Base-by-base conservation (phyloP, 2,888 invertebrate genomes). In the Nomada hirtipes region DNA sequence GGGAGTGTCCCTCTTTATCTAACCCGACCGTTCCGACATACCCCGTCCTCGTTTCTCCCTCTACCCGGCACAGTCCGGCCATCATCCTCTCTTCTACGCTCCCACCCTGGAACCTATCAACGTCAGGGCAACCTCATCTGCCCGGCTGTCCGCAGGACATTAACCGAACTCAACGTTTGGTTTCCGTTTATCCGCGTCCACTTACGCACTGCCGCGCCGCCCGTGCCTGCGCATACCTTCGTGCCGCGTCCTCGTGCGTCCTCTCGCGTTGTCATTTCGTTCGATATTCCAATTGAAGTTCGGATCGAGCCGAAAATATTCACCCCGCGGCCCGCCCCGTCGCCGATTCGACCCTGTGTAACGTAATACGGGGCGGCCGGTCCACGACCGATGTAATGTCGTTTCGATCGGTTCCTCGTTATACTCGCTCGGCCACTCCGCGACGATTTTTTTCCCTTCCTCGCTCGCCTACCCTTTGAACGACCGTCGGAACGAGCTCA, bases 61-160 rank as follows among this genome's bases (percentile, higher is more conserved):
- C 59, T 10, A 13, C 47, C 73, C 52, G 7, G 36, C 59, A 70
- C 52, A 53, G 59, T 79, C 52, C 63, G 52, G 70, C 77, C 36
- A 75, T 60, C 61, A 76, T 76, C 65, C 70, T 70, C 57, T 70
- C 70, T 7, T 52, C 61, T 75, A 63, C 57, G 50, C 83, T 83
- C 82, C 88, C 84, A 88, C 84, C 86, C 84, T 84, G 87, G 86
- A 90, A 88, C 90, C 92, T 90, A 92, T 93, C 92, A 93, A 90
- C 91, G 90, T 90, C 91, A 91, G 91, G 89, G 88, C 90, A 90
- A 92, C 90, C 92, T 91, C 92, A 91, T 91, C 91, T 90, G 88
- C 86, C 89, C 86, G 90, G 86, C 89, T 92, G 91, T 93, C 91
- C 90, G 86, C 90, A 89, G 87, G 85, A 90, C 91, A 91, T 92